A percentile compares a stretch with the other conserved stretches of the same genome.
These are phyloP conservation scores for Caenorhabditis plicata DNA, from an alignment of 2,888 invertebrate species.

Conservation along the genomic window DNA sequence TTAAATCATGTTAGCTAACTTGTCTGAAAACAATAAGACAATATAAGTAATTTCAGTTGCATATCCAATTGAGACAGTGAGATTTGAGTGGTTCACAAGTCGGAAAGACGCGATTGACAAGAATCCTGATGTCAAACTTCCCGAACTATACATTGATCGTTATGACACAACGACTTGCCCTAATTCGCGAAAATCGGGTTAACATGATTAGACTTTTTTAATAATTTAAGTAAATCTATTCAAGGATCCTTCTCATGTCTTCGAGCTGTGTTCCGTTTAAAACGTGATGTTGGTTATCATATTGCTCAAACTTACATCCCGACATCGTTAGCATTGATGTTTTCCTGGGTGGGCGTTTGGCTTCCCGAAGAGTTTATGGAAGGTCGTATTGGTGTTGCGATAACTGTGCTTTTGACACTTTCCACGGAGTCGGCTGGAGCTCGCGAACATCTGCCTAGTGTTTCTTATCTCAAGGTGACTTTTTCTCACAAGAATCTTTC, in stretches of 20 bases:
- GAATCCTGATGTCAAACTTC: constrained; percentile 64
- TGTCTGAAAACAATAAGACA: too few relatives aligned
- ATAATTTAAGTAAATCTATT: too few relatives aligned
- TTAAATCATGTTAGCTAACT: constrained; percentile 60
- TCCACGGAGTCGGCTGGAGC: constrained; percentile 65
- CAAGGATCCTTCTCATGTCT: constrained; percentile 31
- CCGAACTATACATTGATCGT: constrained; percentile 62
- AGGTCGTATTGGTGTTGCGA: constrained; percentile 65
- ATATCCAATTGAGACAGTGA: constrained; percentile 63
- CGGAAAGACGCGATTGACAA: constrained; percentile 62
- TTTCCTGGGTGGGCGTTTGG: constrained; percentile 65
- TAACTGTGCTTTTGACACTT: constrained; percentile 63
- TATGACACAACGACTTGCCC: constrained; percentile 56
- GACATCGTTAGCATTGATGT: constrained; percentile 64
- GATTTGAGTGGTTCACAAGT: constrained; percentile 64
- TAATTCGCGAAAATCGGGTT: constrained; percentile 51
- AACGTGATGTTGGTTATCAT: constrained; percentile 64
- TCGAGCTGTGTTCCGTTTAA: constrained; percentile 60
- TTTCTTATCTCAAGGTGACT: constrained; percentile 63
- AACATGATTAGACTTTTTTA: too few relatives aligned
- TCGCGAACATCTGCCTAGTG: constrained; percentile 63
- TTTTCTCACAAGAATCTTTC: too few relatives aligned
- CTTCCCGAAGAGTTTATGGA: constrained; percentile 66
- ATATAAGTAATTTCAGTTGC: constrained; percentile 55
- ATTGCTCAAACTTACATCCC: constrained; percentile 65